phyloP scores from a whole-genome alignment of 2,888 invertebrate species.

The Autographa gamma region DNA sequence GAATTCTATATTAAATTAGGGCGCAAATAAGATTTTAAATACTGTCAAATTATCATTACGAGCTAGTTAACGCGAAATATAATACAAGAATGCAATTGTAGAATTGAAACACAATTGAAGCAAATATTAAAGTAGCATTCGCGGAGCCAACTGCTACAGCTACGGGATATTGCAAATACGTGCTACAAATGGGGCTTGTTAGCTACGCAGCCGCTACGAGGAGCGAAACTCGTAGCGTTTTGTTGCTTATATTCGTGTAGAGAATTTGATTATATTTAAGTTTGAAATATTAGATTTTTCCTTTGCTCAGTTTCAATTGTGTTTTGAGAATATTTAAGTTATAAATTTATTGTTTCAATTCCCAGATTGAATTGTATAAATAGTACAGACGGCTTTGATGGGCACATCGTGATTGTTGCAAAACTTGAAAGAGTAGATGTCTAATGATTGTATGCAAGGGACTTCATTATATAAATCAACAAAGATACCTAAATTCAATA shows the following conservation, averaged over 20 bases:
- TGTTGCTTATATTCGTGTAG: constrained; percentile 39
- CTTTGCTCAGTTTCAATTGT: constrained; percentile 6
- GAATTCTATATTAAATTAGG: no score
- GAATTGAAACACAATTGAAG: constrained; percentile 59
- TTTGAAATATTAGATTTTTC: constrained; percentile 29
- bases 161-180: constrained; percentile 61
- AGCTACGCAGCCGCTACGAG: constrained; percentile 56
- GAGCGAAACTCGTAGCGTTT: constrained; percentile 32
- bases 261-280: constrained; percentile 48
- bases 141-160: constrained; percentile 52
- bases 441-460: no score
- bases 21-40: no score
- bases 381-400: no score
- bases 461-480: no score
- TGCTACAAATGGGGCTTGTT: constrained; percentile 58
- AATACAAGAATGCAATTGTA: constrained; percentile 45
- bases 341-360: neutral
- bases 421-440: no score
- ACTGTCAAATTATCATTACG: neutral
- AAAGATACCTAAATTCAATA: no score
- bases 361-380: neutral
- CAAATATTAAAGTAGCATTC: constrained; percentile 56
- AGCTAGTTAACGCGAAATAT: constrained; percentile 30
- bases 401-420: no score
- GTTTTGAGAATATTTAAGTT: neutral